Base-by-base conservation (phyloP, 2,797 vertebrate species). In the Gymnothorax reevesii region DNA sequence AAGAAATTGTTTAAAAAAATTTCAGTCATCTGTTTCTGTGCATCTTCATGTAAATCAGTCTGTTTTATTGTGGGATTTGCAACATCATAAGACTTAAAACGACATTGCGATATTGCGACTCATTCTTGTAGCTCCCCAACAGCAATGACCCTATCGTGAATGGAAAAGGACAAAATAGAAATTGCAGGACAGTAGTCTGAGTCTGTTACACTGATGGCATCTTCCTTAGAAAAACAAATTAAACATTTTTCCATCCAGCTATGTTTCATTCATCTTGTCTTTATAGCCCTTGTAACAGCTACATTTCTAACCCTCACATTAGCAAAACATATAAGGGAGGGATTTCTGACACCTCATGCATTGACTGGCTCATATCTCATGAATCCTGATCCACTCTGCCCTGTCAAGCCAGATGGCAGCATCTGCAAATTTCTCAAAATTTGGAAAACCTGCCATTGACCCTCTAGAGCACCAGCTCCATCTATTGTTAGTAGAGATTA, bases 141-240 rank as follows among this genome's bases (percentile, higher is more conserved):
- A 62, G 25, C 25, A 12, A 42, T 25, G 7, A 33, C 54, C 27
- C 83, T 42, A 25, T 49, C 25, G 54, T 60, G 57, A 57, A 52
- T 84, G 42, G 33, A 77, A 64, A 80, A 60, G 20, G 60, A 84
- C 17, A 52, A 84, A 52, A 66, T 57, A 25, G 82, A 88, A 85
- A 71, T 57, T n/a, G 57, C 17, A 83, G 85, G 85, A 84, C 73
- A 83, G 83, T 20, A 69, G 17, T 52, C 84, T 87, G 62, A 75
- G 87, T 66, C 49, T 86, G 27, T 49, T 60, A 73, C 22, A 22
- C 83, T 71, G 86, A 86, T 82, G 64, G 33, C 54, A 86, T 82
- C 84, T 66, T 42, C 83, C 49, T 52, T 79, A 86, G 84, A 86
- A 86, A 73, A 86, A 75, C 86, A 86, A 83, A 55, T 83, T 62